phyloP scores from a whole-genome alignment of 2,888 invertebrate species.

The Gastrophysa polygoni region DNA sequence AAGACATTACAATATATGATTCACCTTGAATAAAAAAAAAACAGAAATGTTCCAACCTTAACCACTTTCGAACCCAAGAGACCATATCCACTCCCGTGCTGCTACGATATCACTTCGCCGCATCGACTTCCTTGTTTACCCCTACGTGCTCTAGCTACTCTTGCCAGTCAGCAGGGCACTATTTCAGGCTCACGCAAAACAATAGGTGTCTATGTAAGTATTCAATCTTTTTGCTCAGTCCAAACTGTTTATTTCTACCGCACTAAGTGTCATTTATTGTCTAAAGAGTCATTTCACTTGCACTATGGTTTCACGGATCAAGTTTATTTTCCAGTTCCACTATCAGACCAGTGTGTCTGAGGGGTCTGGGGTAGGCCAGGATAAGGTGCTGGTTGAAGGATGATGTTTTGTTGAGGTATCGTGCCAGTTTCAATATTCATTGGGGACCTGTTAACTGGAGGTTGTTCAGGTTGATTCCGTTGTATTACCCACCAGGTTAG shows the following conservation, averaged over 20 bases:
- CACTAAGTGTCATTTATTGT: not conserved
- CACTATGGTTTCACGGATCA: not conserved
- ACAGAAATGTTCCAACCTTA: too few relatives aligned
- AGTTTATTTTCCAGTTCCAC: not conserved
- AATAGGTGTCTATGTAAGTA: not conserved
- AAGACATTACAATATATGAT: not conserved
- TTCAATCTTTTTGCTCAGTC: not conserved
- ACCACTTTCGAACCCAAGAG: too few relatives aligned
- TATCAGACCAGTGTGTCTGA: not conserved
- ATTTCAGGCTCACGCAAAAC: not conserved
- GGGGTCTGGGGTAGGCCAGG: not conserved
- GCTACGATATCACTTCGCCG: too few relatives aligned
- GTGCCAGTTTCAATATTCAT: not conserved
- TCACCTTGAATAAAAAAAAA: not conserved
- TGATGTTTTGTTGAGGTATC: not conserved
- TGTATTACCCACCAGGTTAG: conserved; percentile 23
- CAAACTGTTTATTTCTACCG: not conserved
- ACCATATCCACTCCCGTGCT: too few relatives aligned
- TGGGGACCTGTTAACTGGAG: not conserved
- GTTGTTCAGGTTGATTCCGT: too few relatives aligned
- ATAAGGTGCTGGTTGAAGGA: not conserved
- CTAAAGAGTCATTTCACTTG: not conserved
- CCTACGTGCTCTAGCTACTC: not conserved
- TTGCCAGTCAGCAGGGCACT: not conserved
- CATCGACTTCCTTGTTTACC: not conserved